phyloP scores from a whole-genome alignment of 2,113 vertebrate genomes.

The Hystrix brachyura region DNA sequence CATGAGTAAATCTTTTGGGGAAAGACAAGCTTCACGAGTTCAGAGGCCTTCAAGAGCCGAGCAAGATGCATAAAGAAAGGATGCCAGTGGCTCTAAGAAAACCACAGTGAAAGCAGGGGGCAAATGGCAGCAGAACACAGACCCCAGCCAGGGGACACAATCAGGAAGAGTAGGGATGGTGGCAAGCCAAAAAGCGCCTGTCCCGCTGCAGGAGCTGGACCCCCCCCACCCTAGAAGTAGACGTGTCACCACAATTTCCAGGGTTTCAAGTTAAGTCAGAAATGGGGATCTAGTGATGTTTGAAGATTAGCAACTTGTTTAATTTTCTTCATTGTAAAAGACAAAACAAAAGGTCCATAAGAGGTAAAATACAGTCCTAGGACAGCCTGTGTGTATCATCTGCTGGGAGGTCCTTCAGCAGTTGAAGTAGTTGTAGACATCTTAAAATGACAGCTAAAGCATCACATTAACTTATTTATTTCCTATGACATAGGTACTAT shows the following conservation, averaged over 20 bases:
- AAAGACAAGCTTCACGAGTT: background rate
- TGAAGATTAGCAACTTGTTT: background rate
- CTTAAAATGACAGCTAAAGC: background rate
- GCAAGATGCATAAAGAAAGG: background rate
- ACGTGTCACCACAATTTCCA: background rate
- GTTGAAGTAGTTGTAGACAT: background rate
- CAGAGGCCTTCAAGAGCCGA: background rate
- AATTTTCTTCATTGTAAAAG: constrained; percentile 7
- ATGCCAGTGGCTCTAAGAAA: background rate
- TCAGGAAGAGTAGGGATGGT: background rate
- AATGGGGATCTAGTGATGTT: background rate
- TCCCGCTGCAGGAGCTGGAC: background rate
- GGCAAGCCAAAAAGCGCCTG: no score
- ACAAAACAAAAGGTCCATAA: background rate
- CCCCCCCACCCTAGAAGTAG: background rate
- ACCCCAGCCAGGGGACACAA: accelerated
- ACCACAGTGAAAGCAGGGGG: background rate
- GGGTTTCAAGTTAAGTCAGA: background rate
- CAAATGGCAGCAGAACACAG: background rate
- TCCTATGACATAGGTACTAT: background rate
- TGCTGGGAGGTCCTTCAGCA: background rate
- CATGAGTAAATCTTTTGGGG: constrained; percentile 4
- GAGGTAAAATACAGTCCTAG: background rate
- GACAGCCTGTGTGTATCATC: background rate
- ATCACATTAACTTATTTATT: background rate